Conservation (phyloP, 2,113 vertebrate species). For the Nycticebus coucang region DNA sequence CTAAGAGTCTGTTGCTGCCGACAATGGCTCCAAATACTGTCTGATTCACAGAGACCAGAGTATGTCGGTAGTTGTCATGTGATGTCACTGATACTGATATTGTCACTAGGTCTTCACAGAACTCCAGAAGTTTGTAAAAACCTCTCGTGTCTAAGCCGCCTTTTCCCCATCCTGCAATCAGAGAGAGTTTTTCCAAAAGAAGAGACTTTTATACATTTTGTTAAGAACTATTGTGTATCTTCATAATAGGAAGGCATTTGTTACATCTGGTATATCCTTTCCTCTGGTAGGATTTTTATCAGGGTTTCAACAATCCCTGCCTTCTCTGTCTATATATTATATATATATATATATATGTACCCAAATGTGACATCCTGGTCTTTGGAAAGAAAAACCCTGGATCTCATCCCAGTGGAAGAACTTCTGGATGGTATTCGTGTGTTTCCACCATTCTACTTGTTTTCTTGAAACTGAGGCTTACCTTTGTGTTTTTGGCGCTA, state of each 20-base stretch:
- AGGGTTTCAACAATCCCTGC: not conserved
- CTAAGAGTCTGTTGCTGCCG: not conserved
- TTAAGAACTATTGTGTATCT: not conserved
- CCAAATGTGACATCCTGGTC: not conserved
- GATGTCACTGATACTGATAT: not conserved
- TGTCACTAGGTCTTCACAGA: not conserved
- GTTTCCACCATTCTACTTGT: not conserved
- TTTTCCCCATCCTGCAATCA: not conserved
- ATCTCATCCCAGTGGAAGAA: not conserved
- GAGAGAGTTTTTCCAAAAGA: not conserved
- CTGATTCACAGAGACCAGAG: not conserved
- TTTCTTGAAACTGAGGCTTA: slow-evolving; percentile 7
- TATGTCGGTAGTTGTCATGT: not conserved
- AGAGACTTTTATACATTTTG: not conserved
- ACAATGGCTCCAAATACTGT: not conserved
- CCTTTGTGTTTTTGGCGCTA: not conserved
- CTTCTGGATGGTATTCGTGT: not conserved
- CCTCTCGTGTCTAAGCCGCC: not conserved
- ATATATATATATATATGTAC: not conserved
- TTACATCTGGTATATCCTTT: not conserved
- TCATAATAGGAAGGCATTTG: not conserved
- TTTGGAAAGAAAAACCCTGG: not conserved
- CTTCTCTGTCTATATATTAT: not conserved
- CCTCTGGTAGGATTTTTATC: not conserved
- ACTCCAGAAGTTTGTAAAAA: not conserved